Base-by-base conservation (phyloP, 2,797 vertebrate species). In the Fistularia tabacaria region DNA sequence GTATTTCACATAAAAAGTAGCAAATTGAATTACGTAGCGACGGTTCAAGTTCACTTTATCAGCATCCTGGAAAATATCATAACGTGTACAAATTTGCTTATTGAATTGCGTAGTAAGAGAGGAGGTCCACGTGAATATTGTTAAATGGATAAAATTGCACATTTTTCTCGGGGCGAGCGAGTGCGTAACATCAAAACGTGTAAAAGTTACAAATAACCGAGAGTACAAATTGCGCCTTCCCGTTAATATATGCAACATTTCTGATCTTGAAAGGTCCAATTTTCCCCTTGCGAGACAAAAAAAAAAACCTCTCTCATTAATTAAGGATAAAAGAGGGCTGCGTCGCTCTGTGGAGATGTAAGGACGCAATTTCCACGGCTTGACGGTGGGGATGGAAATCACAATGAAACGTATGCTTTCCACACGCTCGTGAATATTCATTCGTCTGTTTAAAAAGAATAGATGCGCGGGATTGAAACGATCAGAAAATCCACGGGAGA, bases 311-410 rank as follows among this genome's bases (percentile, higher is more conserved):
- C 78, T 62, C 70, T 64, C 74, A 79, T 84, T 87, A 85, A 87
- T 85, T 84, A 83, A 71, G 51, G 62, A 62, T 54, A 59, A 68
- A 55, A 49, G 54, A 67, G 57, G 62, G 66, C 54, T 54, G 71
- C 53, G 7, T 55, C 62, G 73, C 44, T 0, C 13, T 51, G 46
- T 61, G 56, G 75, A 70, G 77, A 84, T 78, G 71, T 75, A 74
- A 82, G 62, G 66, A 68, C 57, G 51, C 68, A 13, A 86, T 86
- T 84, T 83, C 77, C 80, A 83, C 79, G 71, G 66, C 56, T 77
- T 85, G 81, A 84, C 77, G 81, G 82, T 75, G 76, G 39, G 71
- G 64, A 51, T 78, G 76, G 81, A 85, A 88, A 81, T 84, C 77
- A 76, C 58, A 52, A 41, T 73, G 72, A 82, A 77, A 60, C 73